phyloP scores from a whole-genome alignment of 2,888 invertebrate genomes.

The Apamea anceps region DNA sequence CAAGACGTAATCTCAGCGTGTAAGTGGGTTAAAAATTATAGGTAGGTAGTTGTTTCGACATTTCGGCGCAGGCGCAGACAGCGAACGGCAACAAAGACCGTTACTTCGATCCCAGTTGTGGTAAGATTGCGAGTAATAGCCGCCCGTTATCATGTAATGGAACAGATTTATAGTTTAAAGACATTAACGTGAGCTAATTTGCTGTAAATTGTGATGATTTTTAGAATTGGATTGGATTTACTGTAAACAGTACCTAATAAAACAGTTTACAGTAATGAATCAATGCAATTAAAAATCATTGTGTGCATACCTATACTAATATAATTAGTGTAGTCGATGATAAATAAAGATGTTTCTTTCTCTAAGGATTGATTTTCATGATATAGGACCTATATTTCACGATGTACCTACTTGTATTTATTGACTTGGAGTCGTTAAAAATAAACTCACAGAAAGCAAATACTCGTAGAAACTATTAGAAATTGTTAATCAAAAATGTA shows the following conservation, averaged over 20 bases:
- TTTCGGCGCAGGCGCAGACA: constrained; percentile 68
- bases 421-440: too few relatives aligned
- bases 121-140: constrained; percentile 57
- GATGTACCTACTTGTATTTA: too few relatives aligned
- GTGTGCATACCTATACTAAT: background rate
- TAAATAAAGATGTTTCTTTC: background rate
- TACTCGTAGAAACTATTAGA: too few relatives aligned
- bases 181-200: background rate
- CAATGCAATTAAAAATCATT: background rate
- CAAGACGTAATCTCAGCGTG: constrained; percentile 76
- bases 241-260: background rate
- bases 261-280: background rate
- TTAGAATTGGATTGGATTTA: background rate
- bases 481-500: too few relatives aligned
- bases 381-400: too few relatives aligned
- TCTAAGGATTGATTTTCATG: too few relatives aligned
- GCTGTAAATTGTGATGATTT: constrained; percentile 2
- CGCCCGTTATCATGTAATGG: constrained; percentile 52
- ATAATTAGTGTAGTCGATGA: background rate
- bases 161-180: constrained; percentile 6
- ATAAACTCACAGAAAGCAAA: too few relatives aligned
- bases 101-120: constrained; percentile 68
- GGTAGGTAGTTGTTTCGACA: constrained; percentile 77
- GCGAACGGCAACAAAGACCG: constrained; percentile 78
- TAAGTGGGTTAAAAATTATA: constrained; percentile 80